Evolutionary conservation across 2,888 invertebrate species (phyloP).

Genomic region (Drosophila limbata): DNA sequence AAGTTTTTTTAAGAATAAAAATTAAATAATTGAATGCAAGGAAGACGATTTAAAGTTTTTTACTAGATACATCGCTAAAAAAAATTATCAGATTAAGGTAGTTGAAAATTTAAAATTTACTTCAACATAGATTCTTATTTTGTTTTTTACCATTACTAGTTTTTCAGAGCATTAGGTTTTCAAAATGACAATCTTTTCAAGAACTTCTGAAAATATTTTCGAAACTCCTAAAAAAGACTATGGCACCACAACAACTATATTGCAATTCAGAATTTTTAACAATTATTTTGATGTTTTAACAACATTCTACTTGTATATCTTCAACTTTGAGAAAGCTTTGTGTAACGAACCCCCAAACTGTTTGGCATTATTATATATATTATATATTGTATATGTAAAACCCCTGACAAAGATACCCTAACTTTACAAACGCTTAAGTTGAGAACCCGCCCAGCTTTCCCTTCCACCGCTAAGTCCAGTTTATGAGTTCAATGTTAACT

Average conservation of each 20-base stretch:
- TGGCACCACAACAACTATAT: not conserved
- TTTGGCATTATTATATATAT: slow-evolving; percentile 51
- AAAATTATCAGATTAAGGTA: too few relatives aligned
- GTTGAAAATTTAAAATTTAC: too few relatives aligned
- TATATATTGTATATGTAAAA: slow-evolving; percentile 18
- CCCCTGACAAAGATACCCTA: slow-evolving; percentile 32
- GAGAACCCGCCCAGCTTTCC: slow-evolving; percentile 7
- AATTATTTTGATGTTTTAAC: slow-evolving; percentile 10
- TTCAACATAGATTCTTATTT: too few relatives aligned
- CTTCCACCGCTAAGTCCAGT: slow-evolving; percentile 6
- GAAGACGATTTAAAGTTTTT: too few relatives aligned
- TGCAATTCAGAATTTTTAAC: not conserved
- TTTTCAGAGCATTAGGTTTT: too few relatives aligned
- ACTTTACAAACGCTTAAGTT: slow-evolving; percentile 46
- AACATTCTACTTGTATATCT: slow-evolving; percentile 18
- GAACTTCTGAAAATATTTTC: too few relatives aligned
- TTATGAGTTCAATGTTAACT: slow-evolving; percentile 59
- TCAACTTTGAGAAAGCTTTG: slow-evolving; percentile 62
- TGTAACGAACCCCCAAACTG: not conserved
- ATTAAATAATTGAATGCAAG: too few relatives aligned
- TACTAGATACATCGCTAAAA: too few relatives aligned
- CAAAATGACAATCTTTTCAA: too few relatives aligned
- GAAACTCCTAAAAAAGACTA: not conserved
- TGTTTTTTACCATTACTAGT: too few relatives aligned
- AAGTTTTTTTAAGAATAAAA: too few relatives aligned